Conservation (phyloP, 2,888 invertebrate species). For the Galerucella pusilla region DNA sequence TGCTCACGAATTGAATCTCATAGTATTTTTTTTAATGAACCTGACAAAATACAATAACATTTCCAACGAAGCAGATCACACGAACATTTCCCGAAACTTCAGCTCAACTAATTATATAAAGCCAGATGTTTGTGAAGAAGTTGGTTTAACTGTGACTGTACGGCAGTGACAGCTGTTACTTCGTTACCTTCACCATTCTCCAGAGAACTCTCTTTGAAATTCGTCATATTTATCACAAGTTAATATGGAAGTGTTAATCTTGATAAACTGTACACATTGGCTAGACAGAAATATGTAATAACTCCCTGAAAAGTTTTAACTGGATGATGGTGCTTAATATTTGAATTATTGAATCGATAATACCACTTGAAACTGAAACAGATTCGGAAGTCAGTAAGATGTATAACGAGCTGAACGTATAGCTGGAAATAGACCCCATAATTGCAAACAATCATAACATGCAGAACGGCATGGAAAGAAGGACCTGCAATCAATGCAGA, state of each 20-base stretch:
- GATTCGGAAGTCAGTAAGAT: no score
- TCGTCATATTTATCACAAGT: conserved; percentile 28
- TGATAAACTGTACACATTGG: conserved; percentile 1
- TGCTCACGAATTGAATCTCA: not conserved
- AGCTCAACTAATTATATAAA: conserved; percentile 49
- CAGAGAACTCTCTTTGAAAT: conserved; percentile 20
- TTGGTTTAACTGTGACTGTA: conserved; percentile 46
- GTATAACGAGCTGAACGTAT: no score
- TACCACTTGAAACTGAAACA: not conserved
- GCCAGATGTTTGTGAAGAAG: conserved; percentile 48
- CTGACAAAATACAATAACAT: not conserved
- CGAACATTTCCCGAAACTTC: conserved; percentile 8
- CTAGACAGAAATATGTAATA: not conserved
- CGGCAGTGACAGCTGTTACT: conserved; percentile 53
- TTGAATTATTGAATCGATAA: not conserved
- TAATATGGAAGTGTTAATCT: conserved; percentile 21
- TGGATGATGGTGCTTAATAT: not conserved
- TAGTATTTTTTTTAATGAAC: not conserved
- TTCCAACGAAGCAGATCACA: conserved; percentile 26
- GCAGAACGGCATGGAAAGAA: no score
- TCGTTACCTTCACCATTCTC: conserved; percentile 48
- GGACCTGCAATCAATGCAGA: no score
- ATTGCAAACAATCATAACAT: no score
- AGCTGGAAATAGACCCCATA: no score
- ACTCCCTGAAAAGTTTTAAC: not conserved